Percentiles rank a stretch among this genome's conserved stretches.
Evolutionary conservation across 2,888 invertebrate genomes (phyloP).

Genomic region (Mythimna lalbum): DNA sequence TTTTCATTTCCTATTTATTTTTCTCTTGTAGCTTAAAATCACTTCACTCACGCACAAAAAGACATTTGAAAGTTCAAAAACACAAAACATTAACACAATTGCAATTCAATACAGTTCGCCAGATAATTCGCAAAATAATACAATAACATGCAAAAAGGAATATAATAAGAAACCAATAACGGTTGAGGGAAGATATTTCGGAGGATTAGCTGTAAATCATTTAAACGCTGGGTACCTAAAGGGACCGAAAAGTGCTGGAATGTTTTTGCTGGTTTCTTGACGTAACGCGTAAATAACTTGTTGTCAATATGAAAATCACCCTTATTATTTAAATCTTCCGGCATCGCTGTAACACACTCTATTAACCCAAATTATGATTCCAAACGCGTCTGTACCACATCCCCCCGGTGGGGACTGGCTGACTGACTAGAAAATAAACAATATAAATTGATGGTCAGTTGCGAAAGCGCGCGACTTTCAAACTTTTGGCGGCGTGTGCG

Average conservation of each 20-base stretch:
- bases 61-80: background rate
- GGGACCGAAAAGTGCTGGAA: background rate
- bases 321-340: background rate
- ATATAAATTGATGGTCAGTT: background rate
- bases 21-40: background rate
- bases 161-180: background rate
- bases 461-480: slow-evolving; percentile 42
- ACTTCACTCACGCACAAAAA: slow-evolving; percentile 4
- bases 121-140: slow-evolving; percentile 44
- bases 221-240: background rate
- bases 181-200: background rate
- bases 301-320: background rate
- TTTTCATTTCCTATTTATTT: background rate
- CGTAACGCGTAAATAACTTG: background rate
- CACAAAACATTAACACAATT: slow-evolving; percentile 28
- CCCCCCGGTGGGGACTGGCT: background rate
- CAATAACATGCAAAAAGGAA: background rate
- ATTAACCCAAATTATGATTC: background rate
- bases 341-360: background rate
- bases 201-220: background rate
- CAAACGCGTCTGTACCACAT: background rate
- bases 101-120: slow-evolving; percentile 44
- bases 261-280: background rate
- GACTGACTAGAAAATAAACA: slow-evolving; percentile 27
- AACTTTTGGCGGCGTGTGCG: slow-evolving; percentile 40